Evolutionary conservation across 2,888 invertebrate genomes (phyloP), one percentile per base, ranked within the genome.

Genomic region (Nemoura dubitans): DNA sequence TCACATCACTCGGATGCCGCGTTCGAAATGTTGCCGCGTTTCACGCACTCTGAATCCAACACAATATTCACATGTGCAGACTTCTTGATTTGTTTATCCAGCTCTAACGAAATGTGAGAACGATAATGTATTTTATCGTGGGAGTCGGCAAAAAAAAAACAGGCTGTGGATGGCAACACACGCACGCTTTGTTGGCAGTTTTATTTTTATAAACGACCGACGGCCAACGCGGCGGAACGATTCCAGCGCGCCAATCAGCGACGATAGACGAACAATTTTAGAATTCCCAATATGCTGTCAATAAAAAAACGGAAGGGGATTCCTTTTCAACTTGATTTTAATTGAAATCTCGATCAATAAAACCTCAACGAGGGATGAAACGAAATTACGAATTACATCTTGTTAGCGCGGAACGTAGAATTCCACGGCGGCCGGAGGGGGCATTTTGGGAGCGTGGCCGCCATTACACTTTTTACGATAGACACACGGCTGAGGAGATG

Each of bases 241-340:
- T 59, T 59, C n/a, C 21, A 10, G 59, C 59, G 21, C 5, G 36
- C 36, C 5, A 10, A 14, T 59, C 6, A 59, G 3, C 59, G 21
- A 59, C 59, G 59, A 59, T 59, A 14, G 59, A 21, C 21, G 59
- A 59, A 59, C 59, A 10, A 59, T 10, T 59, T 59, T 59, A 59
- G 59, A 59, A 59, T 59, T 59, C 59, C 59, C 59, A 59, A 59
- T 59, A 59, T 59, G 59, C 59, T 59, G 59, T 59, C 59, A 59
- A 59, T 59, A 59, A 59, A 36, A 59, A 59, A 59, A 59, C 6
- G 59, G 59, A 59, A 59, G 59, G 59, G 59, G 59, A 59, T 21
- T 59, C 59, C 59, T 59, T 59, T 59, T 21, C 59, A 59, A 59
- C 59, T 59, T 59, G 59, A 59, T 59, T 59, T 59, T 59, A 59